Percentiles rank a stretch among this genome's conserved stretches.
These are phyloP conservation scores for Sesamia nonagrioides DNA, from an alignment of 1,140 invertebrate genomes.

Conservation along the genomic window DNA sequence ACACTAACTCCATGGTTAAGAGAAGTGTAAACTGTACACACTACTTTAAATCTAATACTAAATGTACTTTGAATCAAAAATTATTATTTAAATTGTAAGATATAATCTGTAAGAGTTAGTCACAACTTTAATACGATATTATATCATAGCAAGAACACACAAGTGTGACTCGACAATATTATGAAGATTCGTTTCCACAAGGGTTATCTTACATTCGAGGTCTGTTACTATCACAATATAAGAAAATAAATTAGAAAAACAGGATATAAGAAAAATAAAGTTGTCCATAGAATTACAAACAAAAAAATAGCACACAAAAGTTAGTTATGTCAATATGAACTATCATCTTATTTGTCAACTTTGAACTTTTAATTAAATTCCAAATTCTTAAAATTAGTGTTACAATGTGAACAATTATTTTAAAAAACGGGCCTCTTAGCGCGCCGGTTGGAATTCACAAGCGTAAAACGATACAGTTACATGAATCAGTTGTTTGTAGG, in stretches of 20 bases:
- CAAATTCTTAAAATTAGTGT: slow-evolving; percentile 80
- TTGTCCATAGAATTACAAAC: slow-evolving; percentile 79
- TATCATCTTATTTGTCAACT: slow-evolving; percentile 85
- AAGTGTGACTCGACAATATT: slow-evolving; percentile 67
- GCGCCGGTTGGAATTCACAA: slow-evolving; percentile 13
- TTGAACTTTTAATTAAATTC: slow-evolving; percentile 83
- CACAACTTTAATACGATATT: slow-evolving; percentile 73
- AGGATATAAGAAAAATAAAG: slow-evolving; percentile 79
- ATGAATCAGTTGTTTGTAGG: slow-evolving; percentile 26
- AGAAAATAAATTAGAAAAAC: slow-evolving; percentile 84
- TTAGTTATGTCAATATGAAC: slow-evolving; percentile 82
- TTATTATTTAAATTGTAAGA: slow-evolving; percentile 47
- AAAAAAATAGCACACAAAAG: slow-evolving; percentile 81
- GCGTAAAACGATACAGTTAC: slow-evolving; percentile 20
- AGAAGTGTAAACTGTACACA: slow-evolving; percentile 81
- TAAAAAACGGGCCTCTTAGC: slow-evolving; percentile 37
- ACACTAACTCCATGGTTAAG: slow-evolving; percentile 77
- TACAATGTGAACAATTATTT: slow-evolving; percentile 69
- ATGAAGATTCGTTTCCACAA: slow-evolving; percentile 78
- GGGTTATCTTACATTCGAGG: slow-evolving; percentile 80
- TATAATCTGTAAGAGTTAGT: slow-evolving; percentile 74
- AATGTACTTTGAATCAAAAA: slow-evolving; percentile 72
- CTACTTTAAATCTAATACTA: slow-evolving; percentile 82
- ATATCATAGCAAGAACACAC: slow-evolving; percentile 74
- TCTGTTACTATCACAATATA: slow-evolving; percentile 82